Base-by-base conservation (phyloP, 1,140 invertebrate species). In the Metopolophium dirhodum region DNA sequence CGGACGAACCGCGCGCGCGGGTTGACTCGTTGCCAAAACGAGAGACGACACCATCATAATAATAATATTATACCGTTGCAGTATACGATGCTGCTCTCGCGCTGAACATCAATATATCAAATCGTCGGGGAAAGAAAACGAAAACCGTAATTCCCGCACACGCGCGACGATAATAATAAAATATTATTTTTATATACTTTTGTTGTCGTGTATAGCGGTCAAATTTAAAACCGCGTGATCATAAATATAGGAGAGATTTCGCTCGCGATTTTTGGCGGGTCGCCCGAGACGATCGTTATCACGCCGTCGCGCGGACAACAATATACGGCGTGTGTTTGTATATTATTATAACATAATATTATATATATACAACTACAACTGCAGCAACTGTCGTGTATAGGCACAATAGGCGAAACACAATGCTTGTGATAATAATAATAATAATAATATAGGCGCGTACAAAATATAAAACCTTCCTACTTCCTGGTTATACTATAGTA, bases 261-360 rank as follows among this genome's bases (percentile, higher is more conserved):
- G 85, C n/a, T 23, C 30, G 87, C 49, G 49, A 89, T 37, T 89
- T 89, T 89, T 89, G 87, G 87, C 87, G n/a, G 18, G 49, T 89
- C 20, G 87, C 87, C 87, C 87, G 87, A 89, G 87, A 89, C 51
- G 61, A 54, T 89, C 49, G 49, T 88, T 47, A 49, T 47, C n/a
- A n/a, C 85, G 49, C 23, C 41, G 26, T 86, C 4, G 8, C 9
- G 23, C n/a, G 26, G 45, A 45, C 30, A 87, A 47, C 85, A 30
- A 18, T 30, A 20, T 7, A 11, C 23, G 45, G 30, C 23, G 45
- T 45, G 85, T 47, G 26, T 47, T 87, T n/a, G 6, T 20, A n/a
- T 49, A 47, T 87, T 87, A 30, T 54, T 54, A 54, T 54, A 51
- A 51, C 51, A 51, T 54, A 54, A 7, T 54, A 49, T 49, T 49